phyloP scores from a whole-genome alignment of 2,113 vertebrate genomes.

The Malurus elegans region DNA sequence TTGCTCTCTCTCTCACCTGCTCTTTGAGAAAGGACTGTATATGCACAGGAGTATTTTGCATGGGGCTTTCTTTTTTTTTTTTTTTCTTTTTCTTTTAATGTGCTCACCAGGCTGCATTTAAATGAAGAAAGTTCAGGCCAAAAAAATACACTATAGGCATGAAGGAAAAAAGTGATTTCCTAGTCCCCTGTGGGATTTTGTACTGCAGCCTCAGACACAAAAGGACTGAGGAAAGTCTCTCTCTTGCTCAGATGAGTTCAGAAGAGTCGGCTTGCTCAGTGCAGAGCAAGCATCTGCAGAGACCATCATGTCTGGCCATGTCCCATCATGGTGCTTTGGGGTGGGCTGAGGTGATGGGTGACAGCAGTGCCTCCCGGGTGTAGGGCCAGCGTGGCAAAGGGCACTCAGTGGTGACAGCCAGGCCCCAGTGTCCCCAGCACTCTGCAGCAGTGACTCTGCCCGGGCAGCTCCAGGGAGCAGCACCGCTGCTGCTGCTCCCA shows the following conservation, averaged over 20 bases:
- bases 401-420: accelerated
- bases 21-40: neutral
- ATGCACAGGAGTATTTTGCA: neutral
- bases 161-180: neutral
- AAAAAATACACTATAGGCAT: neutral
- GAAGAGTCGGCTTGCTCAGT: neutral
- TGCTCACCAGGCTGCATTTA: neutral
- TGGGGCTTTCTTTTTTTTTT: neutral
- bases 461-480: neutral
- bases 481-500: accelerated
- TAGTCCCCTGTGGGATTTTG: neutral
- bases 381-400: accelerated
- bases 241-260: neutral
- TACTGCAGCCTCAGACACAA: neutral
- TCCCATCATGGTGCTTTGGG: neutral
- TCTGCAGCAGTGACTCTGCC: neutral
- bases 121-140: neutral
- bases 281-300: neutral
- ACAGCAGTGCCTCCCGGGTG: neutral
- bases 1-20: slow-evolving; percentile 17
- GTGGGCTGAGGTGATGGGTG: neutral
- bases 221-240: neutral
- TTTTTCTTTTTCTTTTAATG: neutral
- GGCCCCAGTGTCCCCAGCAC: accelerated
- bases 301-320: neutral